Base-by-base conservation (phyloP, 1,140 invertebrate species). In the Reticulitermes speratus region DNA sequence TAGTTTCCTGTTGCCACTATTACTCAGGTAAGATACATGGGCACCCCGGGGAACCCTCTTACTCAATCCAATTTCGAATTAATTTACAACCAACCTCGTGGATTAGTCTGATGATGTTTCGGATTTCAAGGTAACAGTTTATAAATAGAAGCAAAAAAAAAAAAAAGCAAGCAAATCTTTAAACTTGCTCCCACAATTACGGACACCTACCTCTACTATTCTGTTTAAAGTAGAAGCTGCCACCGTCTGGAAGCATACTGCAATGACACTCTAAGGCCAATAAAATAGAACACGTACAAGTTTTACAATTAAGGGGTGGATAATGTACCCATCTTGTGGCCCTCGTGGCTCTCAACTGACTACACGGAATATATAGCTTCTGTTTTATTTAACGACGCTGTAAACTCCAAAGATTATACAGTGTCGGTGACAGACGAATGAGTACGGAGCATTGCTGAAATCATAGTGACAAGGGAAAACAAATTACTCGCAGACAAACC, bases 11-110 rank as follows among this genome's bases (percentile, higher is more conserved):
- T 84, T 84, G 84, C 65, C n/a, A 75, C 65, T 75, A 75, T 25
- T 75, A 75, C 65, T n/a, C 65, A 75, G 65, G 65, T 75, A 75
- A 75, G 65, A 75, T 75, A 75, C 65, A 30, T 75, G 65, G n/a
- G 65, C 65, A 75, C 65, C 65, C 65, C 65, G n/a, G 65, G 65
- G 65, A 75, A 75, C 65, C 25, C 65, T 25, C 65, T 30, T 14
- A 9, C 44, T 45, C 83, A 52, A 52, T 52, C 85, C 85, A 86
- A 86, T 86, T 86, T 86, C 85, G 81, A 86, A 86, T 86, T 86
- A 86, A 86, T 86, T 86, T 86, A 84, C 83, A 32, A 84, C 83
- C 83, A 84, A 84, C 52, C 83, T 75, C n/a, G 65, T 75, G 65
- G 65, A 75, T 75, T 75, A 75, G 25, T 75, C 30, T 75, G 65